Evolutionary conservation across 1,140 invertebrate genomes (phyloP).

Genomic region (Neodiprion lecontei): DNA sequence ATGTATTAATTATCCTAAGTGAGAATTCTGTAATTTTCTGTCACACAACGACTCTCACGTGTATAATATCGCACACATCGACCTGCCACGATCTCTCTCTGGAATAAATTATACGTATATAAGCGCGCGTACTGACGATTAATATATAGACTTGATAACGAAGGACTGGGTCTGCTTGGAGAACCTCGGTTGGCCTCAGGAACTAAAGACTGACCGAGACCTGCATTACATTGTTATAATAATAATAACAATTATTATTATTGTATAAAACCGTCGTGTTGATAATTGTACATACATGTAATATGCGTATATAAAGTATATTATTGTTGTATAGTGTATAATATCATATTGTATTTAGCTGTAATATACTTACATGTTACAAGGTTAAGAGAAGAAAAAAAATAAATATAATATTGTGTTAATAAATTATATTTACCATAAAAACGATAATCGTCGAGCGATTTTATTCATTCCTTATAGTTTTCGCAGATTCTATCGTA

Average conservation of each 20-base stretch:
- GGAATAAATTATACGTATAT: background rate
- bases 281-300: constrained; percentile 33
- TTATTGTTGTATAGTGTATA: too few species aligned
- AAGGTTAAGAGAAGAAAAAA: background rate
- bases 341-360: constrained; percentile 39
- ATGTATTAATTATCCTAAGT: constrained; percentile 27
- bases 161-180: constrained; percentile 38
- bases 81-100: background rate
- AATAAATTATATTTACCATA: constrained; percentile 60
- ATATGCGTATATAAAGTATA: constrained; percentile 52
- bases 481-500: too few species aligned
- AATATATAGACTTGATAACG: constrained; percentile 15
- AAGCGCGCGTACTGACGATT: constrained; percentile 28
- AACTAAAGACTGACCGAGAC: constrained; percentile 60
- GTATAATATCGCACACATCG: constrained; percentile 25
- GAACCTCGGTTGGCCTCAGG: constrained; percentile 47
- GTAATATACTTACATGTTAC: constrained; percentile 35
- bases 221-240: constrained; percentile 53
- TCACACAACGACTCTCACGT: constrained; percentile 30
- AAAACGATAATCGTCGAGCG: too few species aligned
- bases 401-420: constrained; percentile 34
- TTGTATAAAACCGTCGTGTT: constrained; percentile 52
- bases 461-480: too few species aligned
- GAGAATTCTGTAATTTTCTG: constrained; percentile 19
- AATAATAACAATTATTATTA: constrained; percentile 29